A percentile compares a stretch with the other conserved stretches of the same genome.
phyloP scores from a whole-genome alignment of 2,113 vertebrate genomes.

The Hemichromis elongatus region DNA sequence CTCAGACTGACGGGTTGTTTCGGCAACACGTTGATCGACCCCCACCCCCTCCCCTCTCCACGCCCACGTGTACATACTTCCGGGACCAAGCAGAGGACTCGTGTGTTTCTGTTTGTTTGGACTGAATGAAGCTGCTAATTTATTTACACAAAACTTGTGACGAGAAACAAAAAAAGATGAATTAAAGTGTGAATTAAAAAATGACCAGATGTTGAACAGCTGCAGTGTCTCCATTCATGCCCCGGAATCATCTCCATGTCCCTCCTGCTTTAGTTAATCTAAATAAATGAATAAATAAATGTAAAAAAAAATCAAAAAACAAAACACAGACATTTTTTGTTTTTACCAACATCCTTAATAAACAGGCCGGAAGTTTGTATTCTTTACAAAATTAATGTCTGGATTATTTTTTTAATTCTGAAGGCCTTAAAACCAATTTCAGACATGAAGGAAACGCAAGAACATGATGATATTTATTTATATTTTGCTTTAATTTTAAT shows the following conservation, averaged over 20 bases:
- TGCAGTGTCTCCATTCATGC: not conserved
- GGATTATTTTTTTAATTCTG: not conserved
- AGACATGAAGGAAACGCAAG: not conserved
- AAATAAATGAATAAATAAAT: not conserved
- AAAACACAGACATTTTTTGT: not conserved
- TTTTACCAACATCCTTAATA: not conserved
- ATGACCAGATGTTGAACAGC: slow-evolving; percentile 32
- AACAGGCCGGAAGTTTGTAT: not conserved
- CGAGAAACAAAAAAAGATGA: slow-evolving; percentile 77
- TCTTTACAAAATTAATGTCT: not conserved
- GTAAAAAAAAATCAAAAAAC: too few relatives aligned
- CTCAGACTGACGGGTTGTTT: not conserved
- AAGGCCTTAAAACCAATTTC: not conserved
- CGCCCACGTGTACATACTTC: not conserved
- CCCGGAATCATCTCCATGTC: not conserved
- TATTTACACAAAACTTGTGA: slow-evolving; percentile 66
- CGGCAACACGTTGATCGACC: not conserved
- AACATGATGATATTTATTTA: not conserved
- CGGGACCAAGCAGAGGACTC: not conserved
- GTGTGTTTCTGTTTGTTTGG: not conserved
- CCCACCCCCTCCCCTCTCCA: not conserved
- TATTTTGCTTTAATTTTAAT: not conserved
- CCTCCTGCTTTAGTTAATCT: not conserved
- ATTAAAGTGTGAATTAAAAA: slow-evolving; percentile 84
- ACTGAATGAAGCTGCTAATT: slow-evolving; percentile 69